These are phyloP conservation scores for Ariolimax columbianus DNA, from an alignment of 2,888 invertebrate genomes.

Conservation along the genomic window DNA sequence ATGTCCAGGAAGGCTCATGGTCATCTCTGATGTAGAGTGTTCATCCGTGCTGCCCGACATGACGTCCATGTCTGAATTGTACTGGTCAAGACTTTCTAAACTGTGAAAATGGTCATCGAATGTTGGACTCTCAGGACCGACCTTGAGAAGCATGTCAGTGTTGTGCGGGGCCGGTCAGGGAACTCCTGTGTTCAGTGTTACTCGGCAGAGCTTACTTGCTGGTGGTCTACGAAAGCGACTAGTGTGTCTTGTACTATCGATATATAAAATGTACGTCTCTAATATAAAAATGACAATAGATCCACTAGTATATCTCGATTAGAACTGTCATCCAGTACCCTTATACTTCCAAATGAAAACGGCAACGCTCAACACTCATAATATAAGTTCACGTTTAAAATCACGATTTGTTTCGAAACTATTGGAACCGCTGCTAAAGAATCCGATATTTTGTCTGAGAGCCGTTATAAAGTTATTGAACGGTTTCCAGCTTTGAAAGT, in stretches of 20 bases:
- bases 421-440: too few species aligned
- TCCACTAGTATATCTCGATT: neutral
- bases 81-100: conserved; percentile 36
- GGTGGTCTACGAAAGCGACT: neutral
- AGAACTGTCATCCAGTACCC: too few species aligned
- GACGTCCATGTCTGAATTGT: conserved; percentile 40
- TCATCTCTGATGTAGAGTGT: conserved; percentile 18
- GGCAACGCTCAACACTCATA: too few species aligned
- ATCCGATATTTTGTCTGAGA: too few species aligned
- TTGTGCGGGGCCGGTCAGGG: neutral
- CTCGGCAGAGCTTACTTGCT: neutral
- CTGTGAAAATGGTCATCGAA: conserved; percentile 20
- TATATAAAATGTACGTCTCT: neutral
- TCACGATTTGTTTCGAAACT: too few species aligned
- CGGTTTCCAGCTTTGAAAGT: too few species aligned
- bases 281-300: neutral
- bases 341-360: neutral
- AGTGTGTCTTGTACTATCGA: neutral
- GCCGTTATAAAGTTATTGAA: too few species aligned
- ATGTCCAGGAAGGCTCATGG: neutral
- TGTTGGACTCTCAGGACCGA: conserved; percentile 20
- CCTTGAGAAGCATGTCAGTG: conserved; percentile 32
- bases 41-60: conserved; percentile 44
- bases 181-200: neutral
- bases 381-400: too few species aligned